Percentiles rank a stretch among this genome's conserved stretches.
Evolutionary conservation across 2,113 vertebrate genomes (phyloP).

Genomic region (Ranitomeya imitator): DNA sequence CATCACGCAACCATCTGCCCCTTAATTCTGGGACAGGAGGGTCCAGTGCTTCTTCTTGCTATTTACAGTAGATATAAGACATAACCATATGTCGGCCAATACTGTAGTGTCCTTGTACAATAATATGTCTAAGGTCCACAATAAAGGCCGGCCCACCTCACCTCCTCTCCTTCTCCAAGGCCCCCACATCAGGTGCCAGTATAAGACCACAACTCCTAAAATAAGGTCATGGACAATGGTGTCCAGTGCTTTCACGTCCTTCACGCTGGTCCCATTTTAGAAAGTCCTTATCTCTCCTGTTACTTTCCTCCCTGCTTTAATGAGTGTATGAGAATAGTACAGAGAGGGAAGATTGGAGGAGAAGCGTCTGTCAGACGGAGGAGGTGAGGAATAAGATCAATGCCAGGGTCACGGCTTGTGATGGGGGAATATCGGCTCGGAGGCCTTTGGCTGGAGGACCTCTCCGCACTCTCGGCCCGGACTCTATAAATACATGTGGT

Average conservation of each 20-base stretch:
- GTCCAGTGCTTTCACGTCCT: not conserved
- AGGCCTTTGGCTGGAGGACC: slow-evolving; percentile 9
- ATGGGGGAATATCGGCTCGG: slow-evolving; percentile 13
- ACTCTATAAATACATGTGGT: slow-evolving; percentile 27
- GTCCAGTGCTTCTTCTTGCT: too few relatives aligned
- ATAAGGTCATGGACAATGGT: not conserved
- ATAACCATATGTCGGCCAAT: not conserved
- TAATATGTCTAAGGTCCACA: not conserved
- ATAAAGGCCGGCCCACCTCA: not conserved
- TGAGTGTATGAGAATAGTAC: not conserved
- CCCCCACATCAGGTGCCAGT: too few relatives aligned
- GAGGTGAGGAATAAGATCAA: slow-evolving; percentile 17
- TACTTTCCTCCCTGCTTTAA: not conserved
- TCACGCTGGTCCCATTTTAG: not conserved
- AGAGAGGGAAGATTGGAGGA: not conserved
- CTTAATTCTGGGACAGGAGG: too few relatives aligned
- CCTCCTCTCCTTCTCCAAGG: not conserved
- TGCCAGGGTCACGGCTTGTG: slow-evolving; percentile 12
- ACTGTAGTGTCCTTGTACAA: not conserved
- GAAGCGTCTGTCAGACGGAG: not conserved
- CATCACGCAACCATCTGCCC: too few relatives aligned
- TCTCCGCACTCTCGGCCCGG: not conserved
- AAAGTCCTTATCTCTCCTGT: not conserved
- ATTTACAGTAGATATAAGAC: too few relatives aligned
- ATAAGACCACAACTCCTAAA: too few relatives aligned